A percentile compares a stretch with the other conserved stretches of the same genome.
Conservation (phyloP, 2,797 vertebrate species). For the Poliocrania exsul region DNA sequence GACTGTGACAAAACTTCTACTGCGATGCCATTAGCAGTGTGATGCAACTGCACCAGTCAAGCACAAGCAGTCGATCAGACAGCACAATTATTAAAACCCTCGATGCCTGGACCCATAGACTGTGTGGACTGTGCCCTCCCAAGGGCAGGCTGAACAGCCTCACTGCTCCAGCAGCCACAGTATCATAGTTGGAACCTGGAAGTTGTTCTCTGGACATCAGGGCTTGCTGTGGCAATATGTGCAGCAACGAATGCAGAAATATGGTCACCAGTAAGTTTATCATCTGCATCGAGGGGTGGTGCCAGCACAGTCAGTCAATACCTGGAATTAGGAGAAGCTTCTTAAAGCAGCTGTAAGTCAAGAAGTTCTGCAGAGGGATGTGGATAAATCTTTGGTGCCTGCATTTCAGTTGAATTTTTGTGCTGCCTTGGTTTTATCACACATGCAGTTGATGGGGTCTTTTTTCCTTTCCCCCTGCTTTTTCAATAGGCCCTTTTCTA, state of each 20-base stretch:
- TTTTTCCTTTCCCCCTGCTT: rapidly evolving
- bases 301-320: background rate
- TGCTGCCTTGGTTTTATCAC: background rate
- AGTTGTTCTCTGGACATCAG: background rate
- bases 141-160: background rate
- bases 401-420: background rate
- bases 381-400: background rate
- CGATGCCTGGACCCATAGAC: too few species aligned
- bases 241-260: background rate
- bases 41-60: background rate
- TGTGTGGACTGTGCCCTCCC: background rate
- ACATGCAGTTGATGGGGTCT: background rate
- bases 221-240: background rate
- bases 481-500: background rate
- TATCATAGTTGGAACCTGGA: rapidly evolving
- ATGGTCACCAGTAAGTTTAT: background rate
- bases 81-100: background rate
- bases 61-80: background rate
- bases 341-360: background rate
- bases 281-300: background rate
- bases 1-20: background rate
- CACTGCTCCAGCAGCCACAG: background rate
- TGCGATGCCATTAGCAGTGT: background rate
- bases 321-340: background rate
- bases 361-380: background rate